Conservation (phyloP, 35 echinoderm and acorn worm genomes). For the Acanthaster planci region DNA sequence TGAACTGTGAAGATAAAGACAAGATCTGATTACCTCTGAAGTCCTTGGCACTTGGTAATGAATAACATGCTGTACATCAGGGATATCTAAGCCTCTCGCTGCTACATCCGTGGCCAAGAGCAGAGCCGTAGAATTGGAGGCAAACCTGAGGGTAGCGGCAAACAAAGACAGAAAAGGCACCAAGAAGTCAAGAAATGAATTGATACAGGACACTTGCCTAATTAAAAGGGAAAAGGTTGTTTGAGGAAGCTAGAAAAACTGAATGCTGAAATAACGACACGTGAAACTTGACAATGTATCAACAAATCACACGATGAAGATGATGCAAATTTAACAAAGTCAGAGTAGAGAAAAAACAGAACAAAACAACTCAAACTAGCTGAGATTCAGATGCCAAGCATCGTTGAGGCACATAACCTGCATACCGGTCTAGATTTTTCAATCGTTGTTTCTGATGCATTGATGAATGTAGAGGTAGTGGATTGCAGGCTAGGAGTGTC, state of each 20-base stretch:
- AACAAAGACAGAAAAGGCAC: too few relatives aligned
- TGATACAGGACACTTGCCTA: too few relatives aligned
- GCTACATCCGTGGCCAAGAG: slow-evolving; percentile 97
- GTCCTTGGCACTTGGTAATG: slow-evolving; percentile 97
- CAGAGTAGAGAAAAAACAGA: too few relatives aligned
- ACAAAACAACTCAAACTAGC: too few relatives aligned
- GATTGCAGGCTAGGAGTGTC: slow-evolving; percentile 62
- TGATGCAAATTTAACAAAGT: too few relatives aligned
- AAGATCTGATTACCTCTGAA: slow-evolving; percentile 61
- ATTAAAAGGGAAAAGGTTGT: too few relatives aligned
- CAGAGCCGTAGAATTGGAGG: slow-evolving; percentile 75
- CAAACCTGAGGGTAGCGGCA: slow-evolving; percentile 80
- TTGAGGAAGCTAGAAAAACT: too few relatives aligned
- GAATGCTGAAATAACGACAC: too few relatives aligned
- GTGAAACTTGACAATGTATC: too few relatives aligned
- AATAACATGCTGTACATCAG: slow-evolving; percentile 94
- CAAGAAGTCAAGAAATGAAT: too few relatives aligned
- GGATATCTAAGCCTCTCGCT: slow-evolving; percentile 88
- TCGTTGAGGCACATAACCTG: not conserved
- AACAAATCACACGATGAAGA: too few relatives aligned
- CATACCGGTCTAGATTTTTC: slow-evolving; percentile 90
- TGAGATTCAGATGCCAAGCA: too few relatives aligned
- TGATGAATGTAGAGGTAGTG: slow-evolving; percentile 79
- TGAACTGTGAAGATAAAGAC: not conserved
- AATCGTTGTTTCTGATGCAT: slow-evolving; percentile 94